Conservation (phyloP, 2,888 invertebrate genomes). For the Chydorus sphaericus region DNA sequence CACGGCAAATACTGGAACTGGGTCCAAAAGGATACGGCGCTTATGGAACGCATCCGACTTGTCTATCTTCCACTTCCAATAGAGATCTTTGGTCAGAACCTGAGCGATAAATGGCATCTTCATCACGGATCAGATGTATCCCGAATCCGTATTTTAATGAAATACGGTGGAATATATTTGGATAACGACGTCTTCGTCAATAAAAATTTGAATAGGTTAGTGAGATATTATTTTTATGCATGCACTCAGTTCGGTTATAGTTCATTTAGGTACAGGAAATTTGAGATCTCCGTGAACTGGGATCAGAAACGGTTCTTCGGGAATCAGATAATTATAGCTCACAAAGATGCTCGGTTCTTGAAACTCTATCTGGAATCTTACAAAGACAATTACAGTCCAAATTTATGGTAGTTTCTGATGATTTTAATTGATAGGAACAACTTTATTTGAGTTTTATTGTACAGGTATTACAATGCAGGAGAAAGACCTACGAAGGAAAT, state of each 20-base stretch:
- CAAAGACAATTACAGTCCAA: constrained; percentile 21
- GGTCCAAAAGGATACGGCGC: constrained; percentile 13
- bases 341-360: constrained; percentile 25
- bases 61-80: not conserved
- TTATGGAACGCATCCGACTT: not conserved
- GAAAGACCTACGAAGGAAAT: constrained; percentile 23
- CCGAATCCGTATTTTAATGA: constrained; percentile 22
- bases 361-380: constrained; percentile 24
- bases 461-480: constrained; percentile 25
- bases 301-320: constrained; percentile 16
- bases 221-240: too few relatives aligned
- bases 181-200: constrained; percentile 26
- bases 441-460: too few relatives aligned
- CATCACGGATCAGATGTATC: constrained; percentile 17
- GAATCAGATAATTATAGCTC: constrained; percentile 23
- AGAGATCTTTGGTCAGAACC: constrained; percentile 11
- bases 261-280: constrained; percentile 25
- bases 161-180: constrained; percentile 26
- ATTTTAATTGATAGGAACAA: too few relatives aligned
- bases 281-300: constrained; percentile 25
- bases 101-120: constrained; percentile 11
- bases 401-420: constrained; percentile 16
- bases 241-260: too few relatives aligned
- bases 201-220: constrained; percentile 22
- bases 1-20: constrained; percentile 21